Conservation (phyloP, 2,797 vertebrate genomes). For the Rhynchonycteris naso region DNA sequence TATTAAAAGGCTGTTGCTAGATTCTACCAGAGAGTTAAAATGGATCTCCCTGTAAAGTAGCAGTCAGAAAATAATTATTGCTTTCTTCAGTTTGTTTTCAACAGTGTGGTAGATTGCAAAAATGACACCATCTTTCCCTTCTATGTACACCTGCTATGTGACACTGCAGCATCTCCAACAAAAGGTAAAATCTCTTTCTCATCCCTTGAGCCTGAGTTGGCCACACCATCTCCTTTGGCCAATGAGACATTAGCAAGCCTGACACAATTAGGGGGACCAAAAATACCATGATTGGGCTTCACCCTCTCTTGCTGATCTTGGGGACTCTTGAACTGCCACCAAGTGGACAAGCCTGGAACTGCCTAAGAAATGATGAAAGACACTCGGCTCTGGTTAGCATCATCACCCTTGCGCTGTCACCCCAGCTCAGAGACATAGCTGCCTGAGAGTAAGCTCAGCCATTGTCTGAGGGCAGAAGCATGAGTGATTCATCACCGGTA, state of each 20-base stretch:
- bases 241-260: background rate
- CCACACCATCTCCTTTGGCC: background rate
- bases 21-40: background rate
- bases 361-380: background rate
- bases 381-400: background rate
- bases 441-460: background rate
- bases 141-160: background rate
- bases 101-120: background rate
- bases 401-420: background rate
- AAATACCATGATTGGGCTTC: background rate
- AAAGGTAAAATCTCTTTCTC: background rate
- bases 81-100: constrained; percentile 2
- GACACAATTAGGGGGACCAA: background rate
- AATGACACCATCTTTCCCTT: background rate
- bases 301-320: background rate
- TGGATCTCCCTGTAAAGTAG: background rate
- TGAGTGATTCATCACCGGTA: no score
- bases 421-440: background rate
- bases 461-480: background rate
- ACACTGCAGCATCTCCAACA: background rate
- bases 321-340: background rate
- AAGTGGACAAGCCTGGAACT: background rate
- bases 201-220: background rate
- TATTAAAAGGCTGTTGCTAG: background rate
- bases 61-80: background rate